These are phyloP conservation scores for Brienomyrus longianalis DNA, from an alignment of 2,113 vertebrate genomes.

Conservation along the genomic window DNA sequence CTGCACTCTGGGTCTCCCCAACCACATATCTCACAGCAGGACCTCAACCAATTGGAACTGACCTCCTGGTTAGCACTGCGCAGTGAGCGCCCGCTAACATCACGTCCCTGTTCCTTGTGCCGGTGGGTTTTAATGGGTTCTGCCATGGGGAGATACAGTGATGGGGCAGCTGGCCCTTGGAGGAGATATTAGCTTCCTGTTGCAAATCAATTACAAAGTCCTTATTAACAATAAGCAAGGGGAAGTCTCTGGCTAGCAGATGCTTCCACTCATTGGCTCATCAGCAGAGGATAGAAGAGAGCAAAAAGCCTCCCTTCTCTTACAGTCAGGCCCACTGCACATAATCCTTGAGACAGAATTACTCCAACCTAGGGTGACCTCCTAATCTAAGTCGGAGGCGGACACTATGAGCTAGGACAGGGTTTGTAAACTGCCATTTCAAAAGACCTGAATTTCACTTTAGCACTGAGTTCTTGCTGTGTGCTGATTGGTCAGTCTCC, in stretches of 20 bases:
- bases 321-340: not conserved
- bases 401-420: too few relatives aligned
- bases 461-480: too few relatives aligned
- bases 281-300: not conserved
- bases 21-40: not conserved
- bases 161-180: not conserved
- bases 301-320: not conserved
- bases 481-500: too few relatives aligned
- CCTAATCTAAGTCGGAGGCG: too few relatives aligned
- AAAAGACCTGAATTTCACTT: too few relatives aligned
- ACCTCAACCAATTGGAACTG: not conserved
- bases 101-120: not conserved
- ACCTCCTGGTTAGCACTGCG: not conserved
- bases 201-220: not conserved
- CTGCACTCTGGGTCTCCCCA: not conserved
- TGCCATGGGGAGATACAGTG: not conserved
- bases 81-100: not conserved
- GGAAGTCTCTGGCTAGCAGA: constrained; percentile 4
- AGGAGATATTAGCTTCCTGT: not conserved
- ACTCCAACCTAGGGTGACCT: not conserved
- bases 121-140: not conserved
- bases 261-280: constrained; percentile 11
- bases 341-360: not conserved
- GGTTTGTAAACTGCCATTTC: too few relatives aligned
- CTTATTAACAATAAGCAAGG: not conserved